Evolutionary conservation across 2,888 invertebrate species (phyloP), one percentile per base, ranked within the genome.

Genomic region (Erebia epiphron): DNA sequence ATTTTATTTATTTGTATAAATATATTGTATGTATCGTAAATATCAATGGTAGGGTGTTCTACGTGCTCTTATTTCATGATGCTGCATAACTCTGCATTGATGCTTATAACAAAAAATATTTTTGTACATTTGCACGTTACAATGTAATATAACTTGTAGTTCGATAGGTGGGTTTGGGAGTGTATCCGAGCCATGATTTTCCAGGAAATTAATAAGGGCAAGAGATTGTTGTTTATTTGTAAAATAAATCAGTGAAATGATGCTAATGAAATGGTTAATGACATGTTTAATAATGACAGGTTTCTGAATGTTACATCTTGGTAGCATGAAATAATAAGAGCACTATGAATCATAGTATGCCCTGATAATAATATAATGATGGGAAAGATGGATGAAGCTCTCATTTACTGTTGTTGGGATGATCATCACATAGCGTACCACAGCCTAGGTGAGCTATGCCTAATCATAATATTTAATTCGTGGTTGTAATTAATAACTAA

Each of bases 391-490:
- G 82, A 81, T 79, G 81, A 85, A 81, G 83, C 87, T 87, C 89
- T 87, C 86, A 80, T 85, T 80, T 86, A 80, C 79, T 76, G 79
- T 79, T 82, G 82, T 86, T 84, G 83, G 79, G 80, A 79, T 81
- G 86, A 82, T 85, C 86, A 88, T 70, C 21, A 50, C 43, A 68
- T 67, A 68, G 26, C 56, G 68, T 67, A 49, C 63, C 60, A 60
- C 67, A 63, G 64, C 67, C 54, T 56, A 65, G 35, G 35, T 50
- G 16, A 52, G 50, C 26, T 18, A 16, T 61, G 68, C 50, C 63
- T 69, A 56, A 66, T 8, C 58, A 68, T 73, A 18, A 46, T 21
- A 49, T 49, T 49, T 68, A 58, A 57, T 70, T 62, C 60, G 61
- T 49, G 21, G 58, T 14, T 21, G 18, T 54, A 56, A 46, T 46